Base-by-base conservation (phyloP, 2,888 invertebrate genomes). In the Gonocerus acuteangulatus region DNA sequence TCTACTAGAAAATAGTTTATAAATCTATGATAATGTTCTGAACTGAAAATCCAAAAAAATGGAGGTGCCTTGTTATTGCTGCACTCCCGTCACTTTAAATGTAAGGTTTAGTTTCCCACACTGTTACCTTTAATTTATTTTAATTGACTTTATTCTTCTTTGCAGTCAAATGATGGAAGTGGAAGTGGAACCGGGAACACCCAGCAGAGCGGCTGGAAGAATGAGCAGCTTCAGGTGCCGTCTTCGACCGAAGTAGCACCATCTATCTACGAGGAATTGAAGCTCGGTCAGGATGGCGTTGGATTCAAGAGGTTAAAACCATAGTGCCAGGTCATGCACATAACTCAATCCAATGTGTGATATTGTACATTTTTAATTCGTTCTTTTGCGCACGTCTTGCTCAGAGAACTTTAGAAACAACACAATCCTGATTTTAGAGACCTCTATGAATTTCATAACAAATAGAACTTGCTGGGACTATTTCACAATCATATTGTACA, bases 301-400 rank as follows among this genome's bases (percentile, higher is more conserved):
- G 85, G 88, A 69, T 88, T 88, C 78, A 87, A 87, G 77, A 79
- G 87, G 73, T 80, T 88, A 75, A 85, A 85, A 75, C 83, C 83
- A 79, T 84, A 84, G 76, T 67, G 65, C 49, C 57, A 48, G 47
- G 58, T 61, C 48, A 34, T 62, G 23, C 60, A 47, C 51, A 61
- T 61, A 15, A 19, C 18, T 32, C 62, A 62, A 49, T 65, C 65
- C 13, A 45, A 65, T 49, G 62, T 65, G 65, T 65, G 65, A 65
- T 65, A 64, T 47, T 48, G 47, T 23, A 22, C 27, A 47, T 21
- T 27, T 27, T 42, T 47, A 32, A 42, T 57, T 16, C 15, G 16
- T 57, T 47, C 57, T 32, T n/a, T 42, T 27, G 18, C 47, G 45
- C 57, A 47, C 23, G 21, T 39, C 47, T 45, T 47, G 27, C 18